Evolutionary conservation across 2,888 invertebrate genomes (phyloP).

Genomic region (Dascillus cervinus): DNA sequence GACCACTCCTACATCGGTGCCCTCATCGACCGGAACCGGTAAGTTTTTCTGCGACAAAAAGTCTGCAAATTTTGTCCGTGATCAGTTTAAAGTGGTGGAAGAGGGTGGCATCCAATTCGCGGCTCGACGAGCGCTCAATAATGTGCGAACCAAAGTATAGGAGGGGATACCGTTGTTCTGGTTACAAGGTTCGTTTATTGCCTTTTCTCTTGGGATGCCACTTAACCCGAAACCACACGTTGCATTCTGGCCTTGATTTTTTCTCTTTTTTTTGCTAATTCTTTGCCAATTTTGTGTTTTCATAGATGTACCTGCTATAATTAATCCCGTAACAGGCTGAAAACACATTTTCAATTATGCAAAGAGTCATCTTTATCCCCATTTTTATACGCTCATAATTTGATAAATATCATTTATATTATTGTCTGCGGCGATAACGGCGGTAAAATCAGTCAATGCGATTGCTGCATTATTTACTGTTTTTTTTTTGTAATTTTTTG

Average conservation of each 20-base stretch:
- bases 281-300: no score
- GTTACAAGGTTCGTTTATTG: constrained; percentile 44
- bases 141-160: constrained; percentile 53
- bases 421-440: no score
- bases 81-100: constrained; percentile 40
- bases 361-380: no score
- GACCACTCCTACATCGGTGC: constrained; percentile 46
- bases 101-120: constrained; percentile 49
- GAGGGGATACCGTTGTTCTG: constrained; percentile 42
- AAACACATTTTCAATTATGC: no score
- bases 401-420: no score
- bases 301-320: no score
- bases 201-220: constrained; percentile 37
- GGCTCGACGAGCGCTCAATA: constrained; percentile 55
- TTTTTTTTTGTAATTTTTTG: no score
- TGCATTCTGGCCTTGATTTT: constrained; percentile 16
- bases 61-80: constrained; percentile 37
- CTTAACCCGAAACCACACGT: constrained; percentile 29
- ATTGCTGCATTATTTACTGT: no score
- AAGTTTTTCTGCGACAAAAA: constrained; percentile 17
- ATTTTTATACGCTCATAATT: no score
- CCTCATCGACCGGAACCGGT: constrained; percentile 44
- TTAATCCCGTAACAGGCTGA: no score
- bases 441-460: no score
- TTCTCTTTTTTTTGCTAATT: constrained; percentile 23